Evolutionary conservation across 2,888 invertebrate species (phyloP).

Genomic region (Eilema griseolum): DNA sequence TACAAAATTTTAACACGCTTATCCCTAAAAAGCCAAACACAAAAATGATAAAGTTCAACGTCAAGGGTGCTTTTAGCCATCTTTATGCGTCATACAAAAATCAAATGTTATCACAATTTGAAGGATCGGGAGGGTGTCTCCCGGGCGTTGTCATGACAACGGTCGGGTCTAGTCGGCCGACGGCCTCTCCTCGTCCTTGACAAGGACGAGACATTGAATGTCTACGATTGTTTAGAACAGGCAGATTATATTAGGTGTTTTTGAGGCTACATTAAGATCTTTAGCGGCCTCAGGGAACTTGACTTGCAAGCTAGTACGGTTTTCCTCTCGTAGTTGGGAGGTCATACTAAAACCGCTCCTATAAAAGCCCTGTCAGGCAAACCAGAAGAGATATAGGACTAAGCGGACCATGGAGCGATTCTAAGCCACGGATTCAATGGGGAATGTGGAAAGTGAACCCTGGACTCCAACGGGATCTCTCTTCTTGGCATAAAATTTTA

Average conservation of each 20-base stretch:
- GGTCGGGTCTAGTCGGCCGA: constrained; percentile 36
- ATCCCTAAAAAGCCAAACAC: not conserved
- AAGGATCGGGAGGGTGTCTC: constrained; percentile 35
- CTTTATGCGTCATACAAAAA: constrained; percentile 16
- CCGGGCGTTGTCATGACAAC: constrained; percentile 49
- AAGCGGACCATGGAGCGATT: no score
- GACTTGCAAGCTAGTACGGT: not conserved
- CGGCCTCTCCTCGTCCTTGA: constrained; percentile 45
- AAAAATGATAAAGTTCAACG: constrained; percentile 10
- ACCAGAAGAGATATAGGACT: no score
- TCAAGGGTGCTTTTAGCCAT: constrained; percentile 10
- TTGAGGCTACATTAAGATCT: not conserved
- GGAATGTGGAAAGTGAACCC: no score
- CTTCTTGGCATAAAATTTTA: no score
- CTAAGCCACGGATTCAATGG: no score
- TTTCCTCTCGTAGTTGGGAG: no score
- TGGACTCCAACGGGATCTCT: no score
- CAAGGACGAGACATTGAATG: constrained; percentile 33
- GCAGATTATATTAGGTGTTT: not conserved
- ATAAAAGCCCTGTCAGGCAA: no score
- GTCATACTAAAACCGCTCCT: no score
- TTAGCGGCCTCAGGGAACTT: not conserved
- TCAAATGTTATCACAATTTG: constrained; percentile 23
- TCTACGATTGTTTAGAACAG: constrained; percentile 36
- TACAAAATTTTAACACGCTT: not conserved